Base-by-base conservation (phyloP, 2,113 vertebrate species). In the Beaufortia kweichowensis region DNA sequence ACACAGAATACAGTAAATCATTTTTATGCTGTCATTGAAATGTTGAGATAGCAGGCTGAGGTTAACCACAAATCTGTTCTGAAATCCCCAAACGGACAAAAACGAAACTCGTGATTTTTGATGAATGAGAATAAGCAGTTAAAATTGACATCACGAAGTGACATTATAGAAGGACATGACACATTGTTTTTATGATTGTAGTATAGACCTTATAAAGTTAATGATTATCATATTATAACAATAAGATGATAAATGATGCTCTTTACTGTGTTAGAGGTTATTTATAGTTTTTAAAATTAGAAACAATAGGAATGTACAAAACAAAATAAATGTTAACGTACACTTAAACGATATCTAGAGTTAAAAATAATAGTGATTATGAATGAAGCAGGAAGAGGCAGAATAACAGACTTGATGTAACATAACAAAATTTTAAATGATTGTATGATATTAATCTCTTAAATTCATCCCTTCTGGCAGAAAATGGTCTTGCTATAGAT, bases 81-180 rank as follows among this genome's bases (percentile, higher is more conserved):
- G 48, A 50, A 6, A 6, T 19, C 14, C 48, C 19, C 4, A 53
- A n/a, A n/a, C 19, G n/a, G 7, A 6, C 48, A 53, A 53, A 53
- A 53, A 6, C 2, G 9, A 53, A 21, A 6, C 48, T 21, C 7
- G 3, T 53, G 48, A 21, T 15, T 53, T n/a, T 0, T 21, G 6
- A 21, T 8, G 19, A 21, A 53, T 0, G 17, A 21, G 21, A 15
- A 53, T n/a, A 6, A 53, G 9, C 3, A n/a, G 48, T 48, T 17
- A 53, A 31, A 14, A 7, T 8, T 26, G 46, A 53, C 19, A 15
- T 29, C 33, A 33, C 19, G 19, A 33, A 0, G 6, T 33, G 10
- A 64, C 8, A 67, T 68, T 17, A 55, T 46, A 65, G 23, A 70
- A 29, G 11, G 29, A 70, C 56, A 21, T 63, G 43, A 39, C 59